Conservation (phyloP, 2,113 vertebrate genomes). For the Tylochromis polylepis region DNA sequence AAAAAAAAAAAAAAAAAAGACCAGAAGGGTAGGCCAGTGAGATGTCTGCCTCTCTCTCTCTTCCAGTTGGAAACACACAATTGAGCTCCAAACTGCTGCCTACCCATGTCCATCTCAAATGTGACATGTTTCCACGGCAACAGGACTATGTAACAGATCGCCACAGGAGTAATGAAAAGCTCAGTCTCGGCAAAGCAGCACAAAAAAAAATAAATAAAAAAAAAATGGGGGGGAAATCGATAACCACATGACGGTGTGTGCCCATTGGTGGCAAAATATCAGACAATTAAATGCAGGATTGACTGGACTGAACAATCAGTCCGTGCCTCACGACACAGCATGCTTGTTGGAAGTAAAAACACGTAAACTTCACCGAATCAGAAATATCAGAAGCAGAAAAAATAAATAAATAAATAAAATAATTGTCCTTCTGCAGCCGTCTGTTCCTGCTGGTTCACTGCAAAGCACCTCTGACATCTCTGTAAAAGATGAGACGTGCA, state of each 20-base stretch:
- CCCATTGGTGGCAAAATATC: not conserved
- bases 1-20: rapidly evolving
- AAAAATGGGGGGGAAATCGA: not conserved
- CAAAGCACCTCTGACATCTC: conserved; percentile 9
- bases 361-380: not conserved
- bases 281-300: not conserved
- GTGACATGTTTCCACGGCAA: conserved; percentile 65
- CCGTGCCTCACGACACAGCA: not conserved
- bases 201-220: not conserved
- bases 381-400: not conserved
- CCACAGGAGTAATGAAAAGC: conserved; percentile 42
- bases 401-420: not conserved
- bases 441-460: not conserved
- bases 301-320: not conserved
- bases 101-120: conserved; percentile 50
- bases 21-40: not conserved
- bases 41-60: not conserved
- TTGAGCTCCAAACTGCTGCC: conserved; percentile 30
- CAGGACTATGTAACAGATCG: conserved; percentile 49
- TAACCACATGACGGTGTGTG: not conserved
- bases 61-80: conserved; percentile 19
- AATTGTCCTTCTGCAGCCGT: not conserved
- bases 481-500: not conserved
- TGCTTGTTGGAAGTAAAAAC: not conserved
- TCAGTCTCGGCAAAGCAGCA: not conserved